phyloP scores from a whole-genome alignment of 2,113 vertebrate genomes.

The Laticauda colubrina region DNA sequence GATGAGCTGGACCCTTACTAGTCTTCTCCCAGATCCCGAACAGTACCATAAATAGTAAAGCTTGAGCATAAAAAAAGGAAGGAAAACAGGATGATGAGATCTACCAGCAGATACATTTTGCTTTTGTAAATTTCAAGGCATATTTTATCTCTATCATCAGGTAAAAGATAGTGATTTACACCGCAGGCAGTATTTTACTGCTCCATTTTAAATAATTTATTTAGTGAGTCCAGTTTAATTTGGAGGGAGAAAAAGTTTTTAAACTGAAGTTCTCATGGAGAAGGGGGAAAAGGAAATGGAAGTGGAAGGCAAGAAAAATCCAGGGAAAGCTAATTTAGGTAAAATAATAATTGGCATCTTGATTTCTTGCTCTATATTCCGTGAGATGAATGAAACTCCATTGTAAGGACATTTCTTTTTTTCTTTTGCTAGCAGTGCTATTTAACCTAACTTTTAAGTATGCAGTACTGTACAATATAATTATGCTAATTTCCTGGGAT shows the following conservation, averaged over 20 bases:
- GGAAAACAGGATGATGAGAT: neutral
- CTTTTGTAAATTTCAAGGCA: neutral
- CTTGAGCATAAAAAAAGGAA: neutral
- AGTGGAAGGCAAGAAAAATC: neutral
- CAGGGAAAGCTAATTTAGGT: neutral
- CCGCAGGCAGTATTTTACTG: too few species aligned
- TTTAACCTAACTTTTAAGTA: constrained; percentile 25
- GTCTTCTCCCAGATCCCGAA: neutral
- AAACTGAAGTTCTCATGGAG: neutral
- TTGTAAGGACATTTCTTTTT: neutral
- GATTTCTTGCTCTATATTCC: neutral
- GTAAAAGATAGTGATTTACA: neutral
- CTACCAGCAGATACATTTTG: neutral
- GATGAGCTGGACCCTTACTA: too few species aligned
- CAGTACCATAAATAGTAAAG: neutral
- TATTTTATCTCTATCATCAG: neutral
- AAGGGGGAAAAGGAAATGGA: neutral
- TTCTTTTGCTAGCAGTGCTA: neutral
- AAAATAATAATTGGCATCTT: neutral
- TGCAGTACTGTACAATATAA: constrained; percentile 15
- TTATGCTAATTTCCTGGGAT: constrained; percentile 10
- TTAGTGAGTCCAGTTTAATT: neutral
- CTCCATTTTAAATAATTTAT: neutral
- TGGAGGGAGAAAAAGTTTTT: neutral
- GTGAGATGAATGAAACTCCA: neutral